Evolutionary conservation across 2,797 vertebrate genomes (phyloP).

Genomic region (Leptodactylus fallax): DNA sequence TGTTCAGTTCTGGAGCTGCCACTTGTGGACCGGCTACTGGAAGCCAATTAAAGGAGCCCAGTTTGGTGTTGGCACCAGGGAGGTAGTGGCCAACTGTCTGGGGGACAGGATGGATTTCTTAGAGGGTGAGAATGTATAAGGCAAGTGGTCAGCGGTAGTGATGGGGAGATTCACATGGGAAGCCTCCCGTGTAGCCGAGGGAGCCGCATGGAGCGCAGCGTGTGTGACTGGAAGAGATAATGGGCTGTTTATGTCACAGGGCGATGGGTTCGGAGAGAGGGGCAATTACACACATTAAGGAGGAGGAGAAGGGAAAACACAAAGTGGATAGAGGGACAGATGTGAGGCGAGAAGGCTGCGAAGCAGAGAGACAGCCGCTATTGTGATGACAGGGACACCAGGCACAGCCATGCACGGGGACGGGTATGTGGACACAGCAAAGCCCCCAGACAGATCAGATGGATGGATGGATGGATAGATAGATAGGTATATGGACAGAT

Average conservation of each 20-base stretch:
- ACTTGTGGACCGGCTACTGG: conserved; percentile 22
- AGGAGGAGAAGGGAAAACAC: conserved; percentile 30
- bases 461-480: too few species aligned
- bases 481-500: neutral
- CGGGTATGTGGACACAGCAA: neutral
- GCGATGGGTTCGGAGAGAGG: conserved; percentile 13
- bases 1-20: neutral
- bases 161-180: neutral
- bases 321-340: conserved; percentile 49
- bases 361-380: conserved; percentile 35
- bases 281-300: conserved; percentile 55
- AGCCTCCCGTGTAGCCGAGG: neutral
- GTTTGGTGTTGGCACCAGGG: neutral
- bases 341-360: neutral
- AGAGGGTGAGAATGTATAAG: neutral
- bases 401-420: conserved; percentile 33
- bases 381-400: conserved; percentile 49
- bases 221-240: conserved; percentile 19
- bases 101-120: neutral
- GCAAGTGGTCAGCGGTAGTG: conserved; percentile 9
- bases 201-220: conserved; percentile 25
- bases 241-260: conserved; percentile 48
- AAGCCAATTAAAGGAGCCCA: conserved; percentile 31
- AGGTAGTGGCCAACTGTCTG: neutral
- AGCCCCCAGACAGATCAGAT: neutral